A percentile compares a stretch with the other conserved stretches of the same genome.
phyloP scores from a whole-genome alignment of 2,797 vertebrate genomes.

The Syndactyla subalaris region DNA sequence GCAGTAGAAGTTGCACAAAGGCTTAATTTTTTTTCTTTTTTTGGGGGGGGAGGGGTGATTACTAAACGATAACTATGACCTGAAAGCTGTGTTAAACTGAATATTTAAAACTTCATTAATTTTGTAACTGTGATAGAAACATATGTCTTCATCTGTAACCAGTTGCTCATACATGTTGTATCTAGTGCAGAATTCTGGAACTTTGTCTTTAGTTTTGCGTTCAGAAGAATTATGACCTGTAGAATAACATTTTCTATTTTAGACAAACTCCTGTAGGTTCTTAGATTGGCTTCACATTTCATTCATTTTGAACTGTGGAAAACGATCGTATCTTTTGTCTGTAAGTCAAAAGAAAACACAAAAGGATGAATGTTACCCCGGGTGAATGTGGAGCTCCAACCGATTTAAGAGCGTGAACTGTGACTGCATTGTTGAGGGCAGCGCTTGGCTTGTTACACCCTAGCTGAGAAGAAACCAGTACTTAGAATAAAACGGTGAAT shows the following conservation, averaged over 20 bases:
- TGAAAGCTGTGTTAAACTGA: background rate
- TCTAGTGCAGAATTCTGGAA: background rate
- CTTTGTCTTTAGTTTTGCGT: background rate
- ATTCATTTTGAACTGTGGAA: conserved; percentile 36
- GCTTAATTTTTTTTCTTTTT: background rate
- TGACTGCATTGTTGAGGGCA: conserved; percentile 41
- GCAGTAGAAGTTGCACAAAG: background rate
- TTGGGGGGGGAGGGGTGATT: background rate
- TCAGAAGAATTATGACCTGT: background rate
- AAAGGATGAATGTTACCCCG: conserved; percentile 28
- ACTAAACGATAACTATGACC: background rate
- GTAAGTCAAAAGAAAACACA: conserved; percentile 17
- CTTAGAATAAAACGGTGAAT: background rate
- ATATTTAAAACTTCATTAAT: background rate
- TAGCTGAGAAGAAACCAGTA: background rate
- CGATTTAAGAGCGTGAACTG: conserved; percentile 18
- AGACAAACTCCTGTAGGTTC: conserved; percentile 1
- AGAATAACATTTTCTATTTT: conserved; percentile 27
- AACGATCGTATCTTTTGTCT: conserved; percentile 20
- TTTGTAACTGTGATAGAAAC: background rate
- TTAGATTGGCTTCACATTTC: conserved; percentile 16
- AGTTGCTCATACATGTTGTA: background rate
- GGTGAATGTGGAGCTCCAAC: conserved; percentile 24
- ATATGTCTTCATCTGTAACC: background rate
- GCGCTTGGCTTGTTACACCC: background rate